A percentile compares a stretch with the other conserved stretches of the same genome.
These are phyloP conservation scores for Numida meleagris DNA, from an alignment of 2,113 vertebrate species.

Conservation along the genomic window DNA sequence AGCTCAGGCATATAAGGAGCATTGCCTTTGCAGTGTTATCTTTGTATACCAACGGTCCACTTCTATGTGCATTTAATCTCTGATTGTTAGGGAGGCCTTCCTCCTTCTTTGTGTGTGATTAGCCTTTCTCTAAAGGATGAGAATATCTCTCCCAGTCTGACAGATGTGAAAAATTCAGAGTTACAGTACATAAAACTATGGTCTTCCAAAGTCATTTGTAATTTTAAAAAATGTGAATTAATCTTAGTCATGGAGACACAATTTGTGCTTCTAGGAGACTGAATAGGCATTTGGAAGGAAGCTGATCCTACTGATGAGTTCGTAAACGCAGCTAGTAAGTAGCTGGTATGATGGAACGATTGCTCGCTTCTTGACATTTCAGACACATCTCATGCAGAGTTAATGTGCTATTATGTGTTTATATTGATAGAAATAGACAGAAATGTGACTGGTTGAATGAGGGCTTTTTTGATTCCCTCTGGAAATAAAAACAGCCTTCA, in stretches of 20 bases:
- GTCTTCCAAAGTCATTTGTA: not conserved
- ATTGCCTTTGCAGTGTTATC: not conserved
- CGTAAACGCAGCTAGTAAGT: not conserved
- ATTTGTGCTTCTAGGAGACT: not conserved
- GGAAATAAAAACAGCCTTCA: not conserved
- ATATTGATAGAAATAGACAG: not conserved
- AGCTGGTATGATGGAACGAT: not conserved
- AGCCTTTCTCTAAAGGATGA: not conserved
- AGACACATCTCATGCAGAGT: not conserved
- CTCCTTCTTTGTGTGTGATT: accelerated
- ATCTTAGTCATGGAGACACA: not conserved
- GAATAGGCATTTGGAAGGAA: not conserved
- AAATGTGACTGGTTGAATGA: not conserved
- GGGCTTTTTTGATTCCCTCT: not conserved
- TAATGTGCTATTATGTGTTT: not conserved
- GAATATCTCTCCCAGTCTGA: not conserved
- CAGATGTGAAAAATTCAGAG: not conserved
- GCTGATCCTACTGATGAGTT: not conserved
- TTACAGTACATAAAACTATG: accelerated
- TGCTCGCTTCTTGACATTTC: not conserved
- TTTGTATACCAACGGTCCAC: accelerated
- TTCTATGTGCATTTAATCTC: not conserved
- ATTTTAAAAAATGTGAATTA: not conserved
- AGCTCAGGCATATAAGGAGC: accelerated
- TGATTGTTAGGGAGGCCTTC: not conserved